Percentiles rank a stretch among this genome's conserved stretches.
Conservation (phyloP, 2,113 vertebrate species). For the Ictalurus furcatus region DNA sequence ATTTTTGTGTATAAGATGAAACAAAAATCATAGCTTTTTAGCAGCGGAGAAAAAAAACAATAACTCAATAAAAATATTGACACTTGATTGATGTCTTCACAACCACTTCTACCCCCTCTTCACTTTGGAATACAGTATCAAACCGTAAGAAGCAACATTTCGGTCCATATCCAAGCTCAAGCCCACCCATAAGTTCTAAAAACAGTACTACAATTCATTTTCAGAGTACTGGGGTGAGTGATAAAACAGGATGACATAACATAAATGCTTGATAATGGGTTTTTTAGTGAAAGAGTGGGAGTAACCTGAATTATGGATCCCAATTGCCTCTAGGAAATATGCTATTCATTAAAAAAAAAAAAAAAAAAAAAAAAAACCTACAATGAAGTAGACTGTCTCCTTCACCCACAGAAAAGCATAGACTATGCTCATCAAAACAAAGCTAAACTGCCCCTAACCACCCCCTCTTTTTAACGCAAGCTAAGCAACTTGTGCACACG, state of each 20-base stretch:
- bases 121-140: slow-evolving; percentile 87
- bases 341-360: slow-evolving; percentile 34
- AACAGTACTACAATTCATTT: slow-evolving; percentile 64
- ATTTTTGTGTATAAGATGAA: slow-evolving; percentile 92
- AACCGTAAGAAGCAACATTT: slow-evolving; percentile 70
- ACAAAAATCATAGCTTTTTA: slow-evolving; percentile 95
- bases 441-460: slow-evolving; percentile 37
- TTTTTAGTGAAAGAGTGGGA: slow-evolving; percentile 61
- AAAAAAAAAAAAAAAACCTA: slow-evolving; percentile 32
- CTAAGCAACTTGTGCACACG: slow-evolving; percentile 58
- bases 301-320: slow-evolving; percentile 56
- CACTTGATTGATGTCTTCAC: slow-evolving; percentile 84
- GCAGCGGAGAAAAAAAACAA: slow-evolving; percentile 89
- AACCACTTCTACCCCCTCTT: slow-evolving; percentile 77
- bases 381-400: slow-evolving; percentile 36
- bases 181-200: slow-evolving; percentile 65
- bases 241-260: slow-evolving; percentile 57
- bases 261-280: slow-evolving; percentile 52
- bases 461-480: slow-evolving; percentile 38
- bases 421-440: slow-evolving; percentile 48
- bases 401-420: slow-evolving; percentile 58
- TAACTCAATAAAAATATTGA: slow-evolving; percentile 78
- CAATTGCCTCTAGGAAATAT: slow-evolving; percentile 40
- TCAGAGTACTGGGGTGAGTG: slow-evolving; percentile 61
- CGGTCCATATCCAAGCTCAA: slow-evolving; percentile 61